Evolutionary conservation across 2,888 invertebrate species (phyloP), one percentile per base, ranked within the genome.

Genomic region (Trichopria drosophilae): DNA sequence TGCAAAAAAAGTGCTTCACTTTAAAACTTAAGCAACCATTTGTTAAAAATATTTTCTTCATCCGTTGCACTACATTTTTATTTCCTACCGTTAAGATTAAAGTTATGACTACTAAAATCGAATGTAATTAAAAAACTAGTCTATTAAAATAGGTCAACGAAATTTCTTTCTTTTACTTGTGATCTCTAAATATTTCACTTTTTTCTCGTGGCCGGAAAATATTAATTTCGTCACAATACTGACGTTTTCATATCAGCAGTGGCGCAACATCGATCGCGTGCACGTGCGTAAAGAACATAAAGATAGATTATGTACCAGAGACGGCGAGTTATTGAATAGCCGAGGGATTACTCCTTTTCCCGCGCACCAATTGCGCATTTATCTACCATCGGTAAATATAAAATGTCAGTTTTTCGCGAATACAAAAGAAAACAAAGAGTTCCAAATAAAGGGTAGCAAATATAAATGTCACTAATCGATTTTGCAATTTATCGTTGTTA

Each of bases 321-420:
- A 28, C 29, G 13, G 35, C 40, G 51, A 51, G 65, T 66, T 68
- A 65, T 63, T 63, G 58, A 66, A 67, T 62, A 61, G 23, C 56
- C 49, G 55, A 57, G 55, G 66, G 65, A 68, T 67, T 68, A 68
- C 53, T 61, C 55, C 54, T 63, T 66, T 57, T 64, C 67, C 64
- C 62, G 58, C 53, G 53, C 59, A 61, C 59, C 58, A 65, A 68
- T 64, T 66, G 61, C 62, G 39, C 42, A 41, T 49, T 58, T 61
- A 65, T 64, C 60, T 59, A 44, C 48, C 39, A 62, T 61, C 57
- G 59, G 58, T 47, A 67, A 67, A 68, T 57, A 65, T 22, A 29
- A 56, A 54, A 44, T 55, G 52, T 60, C 52, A 59, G 54, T 55
- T 61, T 58, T 56, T 45, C 34, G 48, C 51, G 55, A 61, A 53